phyloP scores from a whole-genome alignment of 2,797 vertebrate species.

The Lagocephalus sceleratus region DNA sequence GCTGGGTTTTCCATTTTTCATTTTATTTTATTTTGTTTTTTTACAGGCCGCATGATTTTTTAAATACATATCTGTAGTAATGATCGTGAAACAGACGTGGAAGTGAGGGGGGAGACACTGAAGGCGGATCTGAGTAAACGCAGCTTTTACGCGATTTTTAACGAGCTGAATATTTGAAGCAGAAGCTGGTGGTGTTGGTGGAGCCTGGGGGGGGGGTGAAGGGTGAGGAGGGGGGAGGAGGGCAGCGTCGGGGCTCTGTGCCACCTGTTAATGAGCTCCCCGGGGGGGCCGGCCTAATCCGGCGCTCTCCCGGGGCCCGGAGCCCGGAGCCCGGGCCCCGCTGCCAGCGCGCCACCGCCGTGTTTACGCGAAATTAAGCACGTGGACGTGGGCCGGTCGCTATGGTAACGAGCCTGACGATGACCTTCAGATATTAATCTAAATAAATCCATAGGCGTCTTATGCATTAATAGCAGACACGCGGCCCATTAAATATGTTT shows the following conservation, averaged over 20 bases:
- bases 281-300: slow-evolving; percentile 67
- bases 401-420: background rate
- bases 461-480: background rate
- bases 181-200: too few relatives aligned
- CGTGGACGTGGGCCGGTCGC: too few relatives aligned
- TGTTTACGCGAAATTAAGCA: background rate
- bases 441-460: background rate
- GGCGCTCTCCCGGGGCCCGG: slow-evolving; percentile 45
- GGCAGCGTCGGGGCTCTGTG: slow-evolving; percentile 70
- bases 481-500: too few relatives aligned
- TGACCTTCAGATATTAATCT: background rate
- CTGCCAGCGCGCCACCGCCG: slow-evolving; percentile 22
- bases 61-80: too few relatives aligned
- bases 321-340: slow-evolving; percentile 33
- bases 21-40: too few relatives aligned
- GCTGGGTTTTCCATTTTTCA: too few relatives aligned
- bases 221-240: slow-evolving; percentile 30
- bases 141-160: too few relatives aligned
- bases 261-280: slow-evolving; percentile 95
- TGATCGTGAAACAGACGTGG: too few relatives aligned
- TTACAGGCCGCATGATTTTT: too few relatives aligned
- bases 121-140: too few relatives aligned
- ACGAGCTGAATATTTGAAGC: too few relatives aligned
- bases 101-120: too few relatives aligned
- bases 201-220: background rate